Percentiles rank a stretch among this genome's conserved stretches.
These are phyloP conservation scores for Lepilemur septentrionalis DNA, from an alignment of 2,797 vertebrate species.

Conservation along the genomic window DNA sequence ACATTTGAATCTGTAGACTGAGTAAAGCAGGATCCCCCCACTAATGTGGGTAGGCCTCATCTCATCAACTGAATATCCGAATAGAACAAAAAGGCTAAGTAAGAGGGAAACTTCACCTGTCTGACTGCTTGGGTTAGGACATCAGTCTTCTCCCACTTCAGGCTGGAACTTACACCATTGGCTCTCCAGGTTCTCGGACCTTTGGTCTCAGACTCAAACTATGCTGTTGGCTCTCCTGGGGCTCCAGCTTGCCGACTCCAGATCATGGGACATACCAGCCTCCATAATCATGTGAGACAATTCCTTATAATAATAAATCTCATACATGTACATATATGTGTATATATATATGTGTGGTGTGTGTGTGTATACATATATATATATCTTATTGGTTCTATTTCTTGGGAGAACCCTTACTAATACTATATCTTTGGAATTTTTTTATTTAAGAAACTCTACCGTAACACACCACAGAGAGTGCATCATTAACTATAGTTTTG, in stretches of 20 bases:
- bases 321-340: not conserved
- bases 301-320: not conserved
- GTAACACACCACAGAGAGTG: not conserved
- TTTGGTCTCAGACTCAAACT: not conserved
- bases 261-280: not conserved
- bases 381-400: not conserved
- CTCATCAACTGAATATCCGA: not conserved
- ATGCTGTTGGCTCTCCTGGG: not conserved
- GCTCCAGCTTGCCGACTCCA: not conserved
- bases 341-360: not conserved
- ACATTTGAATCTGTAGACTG: not conserved
- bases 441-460: slow-evolving; percentile 37
- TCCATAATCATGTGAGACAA: not conserved
- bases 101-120: not conserved
- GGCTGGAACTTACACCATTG: not conserved
- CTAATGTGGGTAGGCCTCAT: not conserved
- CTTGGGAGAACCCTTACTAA: not conserved
- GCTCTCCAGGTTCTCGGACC: not conserved
- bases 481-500: slow-evolving; percentile 55
- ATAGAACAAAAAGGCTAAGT: not conserved
- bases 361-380: not conserved
- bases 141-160: not conserved
- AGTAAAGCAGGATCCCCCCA: not conserved
- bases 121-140: not conserved
- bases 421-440: not conserved